phyloP scores from a whole-genome alignment of 2,888 invertebrate species.

The Phortica okadai region DNA sequence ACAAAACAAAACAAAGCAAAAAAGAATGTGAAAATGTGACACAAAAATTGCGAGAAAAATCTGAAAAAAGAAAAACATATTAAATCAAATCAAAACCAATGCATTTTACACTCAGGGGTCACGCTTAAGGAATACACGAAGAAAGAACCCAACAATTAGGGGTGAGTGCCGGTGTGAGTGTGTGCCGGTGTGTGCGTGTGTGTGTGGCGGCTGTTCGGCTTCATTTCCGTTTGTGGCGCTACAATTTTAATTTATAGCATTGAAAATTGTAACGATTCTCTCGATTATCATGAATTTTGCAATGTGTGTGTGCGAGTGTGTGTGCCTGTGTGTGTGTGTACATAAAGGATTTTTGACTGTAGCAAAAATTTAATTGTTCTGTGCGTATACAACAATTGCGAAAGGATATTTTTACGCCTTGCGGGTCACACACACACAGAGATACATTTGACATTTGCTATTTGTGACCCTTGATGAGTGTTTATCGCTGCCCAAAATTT shows the following conservation, averaged over 20 bases:
- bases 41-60: conserved; percentile 63
- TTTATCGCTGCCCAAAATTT: neutral
- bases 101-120: conserved; percentile 57
- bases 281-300: conserved; percentile 29
- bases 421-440: conserved; percentile 30
- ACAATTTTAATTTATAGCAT: conserved; percentile 35
- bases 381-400: conserved; percentile 53
- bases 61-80: conserved; percentile 3
- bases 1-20: neutral
- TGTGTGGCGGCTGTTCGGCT: neutral
- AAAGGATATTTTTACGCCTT: conserved; percentile 36
- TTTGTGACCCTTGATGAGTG: neutral
- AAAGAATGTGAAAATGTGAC: conserved; percentile 65
- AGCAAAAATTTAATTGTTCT: conserved; percentile 56
- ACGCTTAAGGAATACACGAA: conserved; percentile 64
- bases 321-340: conserved; percentile 2
- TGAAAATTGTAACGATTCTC: conserved; percentile 58
- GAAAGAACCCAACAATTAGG: conserved; percentile 50
- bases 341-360: conserved; percentile 46
- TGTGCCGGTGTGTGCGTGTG: conserved; percentile 29
- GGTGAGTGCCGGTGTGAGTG: conserved; percentile 44
- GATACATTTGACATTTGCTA: neutral
- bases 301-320: neutral
- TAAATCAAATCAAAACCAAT: conserved; percentile 2
- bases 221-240: conserved; percentile 13